Conservation (phyloP, 53 echinoderm and acorn worm species). For the Crossaster papposus region DNA sequence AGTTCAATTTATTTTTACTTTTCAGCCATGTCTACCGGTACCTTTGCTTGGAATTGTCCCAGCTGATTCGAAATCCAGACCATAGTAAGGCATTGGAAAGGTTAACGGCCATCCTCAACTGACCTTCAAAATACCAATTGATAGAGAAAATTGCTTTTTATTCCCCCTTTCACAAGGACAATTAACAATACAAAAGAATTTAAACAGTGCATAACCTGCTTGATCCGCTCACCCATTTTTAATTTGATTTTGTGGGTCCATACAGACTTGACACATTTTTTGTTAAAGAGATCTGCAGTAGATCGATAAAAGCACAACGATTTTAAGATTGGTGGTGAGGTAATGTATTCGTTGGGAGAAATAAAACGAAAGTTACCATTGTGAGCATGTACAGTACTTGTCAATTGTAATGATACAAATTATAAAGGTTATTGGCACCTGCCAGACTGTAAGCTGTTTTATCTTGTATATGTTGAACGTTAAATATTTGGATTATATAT, state of each 20-base stretch:
- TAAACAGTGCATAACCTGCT: not conserved
- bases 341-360: not conserved
- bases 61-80: too few species aligned
- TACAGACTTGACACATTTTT: not conserved
- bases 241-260: not conserved
- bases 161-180: too few species aligned
- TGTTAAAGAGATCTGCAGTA: not conserved
- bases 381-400: not conserved
- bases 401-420: not conserved
- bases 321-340: not conserved
- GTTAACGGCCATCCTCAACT: too few species aligned
- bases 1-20: too few species aligned
- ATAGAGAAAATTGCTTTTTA: too few species aligned
- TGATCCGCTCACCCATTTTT: not conserved
- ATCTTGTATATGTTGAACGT: slow-evolving; percentile 2
- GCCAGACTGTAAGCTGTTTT: not conserved
- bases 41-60: too few species aligned
- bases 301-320: not conserved
- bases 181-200: not conserved
- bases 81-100: too few species aligned
- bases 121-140: too few species aligned
- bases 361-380: not conserved
- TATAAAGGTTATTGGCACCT: not conserved
- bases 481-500: not conserved
- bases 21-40: too few species aligned